phyloP scores from a whole-genome alignment of 1,140 invertebrate species.

The Daktulosphaira vitifoliae region DNA sequence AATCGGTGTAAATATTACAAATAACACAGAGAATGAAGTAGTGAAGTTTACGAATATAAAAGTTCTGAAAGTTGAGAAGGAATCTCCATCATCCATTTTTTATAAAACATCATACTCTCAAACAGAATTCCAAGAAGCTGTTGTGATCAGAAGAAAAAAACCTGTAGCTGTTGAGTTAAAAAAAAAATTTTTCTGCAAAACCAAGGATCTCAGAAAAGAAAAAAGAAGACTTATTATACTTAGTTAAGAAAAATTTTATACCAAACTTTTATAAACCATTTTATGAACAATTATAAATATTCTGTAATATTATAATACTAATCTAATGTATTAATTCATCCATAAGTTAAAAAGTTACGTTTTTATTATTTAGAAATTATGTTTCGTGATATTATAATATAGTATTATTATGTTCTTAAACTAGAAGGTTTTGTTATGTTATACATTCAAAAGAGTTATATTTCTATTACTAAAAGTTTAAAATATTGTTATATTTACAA shows the following conservation, averaged over 20 bases:
- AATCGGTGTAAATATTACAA: conserved; percentile 1
- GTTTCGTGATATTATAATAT: too few species aligned
- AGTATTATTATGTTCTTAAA: conserved; percentile 10
- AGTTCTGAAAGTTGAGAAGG: background rate
- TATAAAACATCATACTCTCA: too few species aligned
- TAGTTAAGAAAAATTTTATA: too few species aligned
- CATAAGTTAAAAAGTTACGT: background rate
- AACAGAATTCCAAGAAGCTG: background rate
- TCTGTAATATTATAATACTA: conserved; percentile 9
- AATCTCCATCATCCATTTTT: too few species aligned
- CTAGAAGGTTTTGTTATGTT: conserved; percentile 15
- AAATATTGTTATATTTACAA: conserved; percentile 17
- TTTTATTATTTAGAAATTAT: background rate
- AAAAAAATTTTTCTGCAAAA: conserved; percentile 14
- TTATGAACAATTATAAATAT: conserved; percentile 19
- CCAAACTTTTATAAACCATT: conserved; percentile 8
- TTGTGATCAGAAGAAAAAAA: conserved; percentile 6
- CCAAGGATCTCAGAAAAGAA: too few species aligned
- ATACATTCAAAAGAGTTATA: conserved; percentile 18
- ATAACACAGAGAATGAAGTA: background rate
- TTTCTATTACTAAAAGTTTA: conserved; percentile 2
- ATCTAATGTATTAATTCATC: conserved; percentile 4
- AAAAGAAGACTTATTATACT: too few species aligned
- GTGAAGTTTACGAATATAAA: conserved; percentile 1
- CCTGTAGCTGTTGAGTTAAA: background rate